These are phyloP conservation scores for Acanthopagrus latus DNA, from an alignment of 2,797 vertebrate species.

Conservation along the genomic window DNA sequence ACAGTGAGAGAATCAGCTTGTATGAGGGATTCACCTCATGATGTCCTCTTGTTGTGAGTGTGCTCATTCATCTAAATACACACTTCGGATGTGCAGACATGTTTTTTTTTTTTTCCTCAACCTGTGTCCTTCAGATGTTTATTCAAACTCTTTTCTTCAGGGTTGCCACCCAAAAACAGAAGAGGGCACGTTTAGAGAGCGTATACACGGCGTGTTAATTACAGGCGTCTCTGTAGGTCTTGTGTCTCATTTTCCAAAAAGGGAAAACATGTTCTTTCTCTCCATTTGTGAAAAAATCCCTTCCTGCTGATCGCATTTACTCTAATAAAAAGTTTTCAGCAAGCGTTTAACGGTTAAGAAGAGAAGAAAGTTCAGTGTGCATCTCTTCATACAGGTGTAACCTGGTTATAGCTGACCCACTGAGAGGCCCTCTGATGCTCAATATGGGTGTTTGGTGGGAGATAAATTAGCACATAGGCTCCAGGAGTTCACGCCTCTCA, in stretches of 20 bases:
- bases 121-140: constrained; percentile 21
- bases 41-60: background rate
- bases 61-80: background rate
- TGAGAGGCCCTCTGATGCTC: constrained; percentile 46
- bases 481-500: constrained; percentile 72
- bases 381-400: constrained; percentile 42
- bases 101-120: constrained; percentile 18
- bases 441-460: constrained; percentile 61
- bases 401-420: constrained; percentile 26
- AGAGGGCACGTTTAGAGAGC: constrained; percentile 26
- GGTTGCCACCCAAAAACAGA: constrained; percentile 53
- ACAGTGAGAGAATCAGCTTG: background rate
- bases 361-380: background rate
- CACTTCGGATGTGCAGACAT: background rate
- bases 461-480: constrained; percentile 71
- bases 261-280: constrained; percentile 12
- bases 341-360: background rate
- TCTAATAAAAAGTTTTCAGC: too few species aligned
- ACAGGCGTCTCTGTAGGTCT: constrained; percentile 31
- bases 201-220: constrained; percentile 56
- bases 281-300: too few species aligned
- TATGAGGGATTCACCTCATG: background rate
- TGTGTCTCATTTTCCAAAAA: constrained; percentile 25
- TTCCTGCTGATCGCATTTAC: too few species aligned
- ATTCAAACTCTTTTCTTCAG: background rate